Evolutionary conservation across 2,888 invertebrate genomes (phyloP).

Genomic region (Villa cingulata): DNA sequence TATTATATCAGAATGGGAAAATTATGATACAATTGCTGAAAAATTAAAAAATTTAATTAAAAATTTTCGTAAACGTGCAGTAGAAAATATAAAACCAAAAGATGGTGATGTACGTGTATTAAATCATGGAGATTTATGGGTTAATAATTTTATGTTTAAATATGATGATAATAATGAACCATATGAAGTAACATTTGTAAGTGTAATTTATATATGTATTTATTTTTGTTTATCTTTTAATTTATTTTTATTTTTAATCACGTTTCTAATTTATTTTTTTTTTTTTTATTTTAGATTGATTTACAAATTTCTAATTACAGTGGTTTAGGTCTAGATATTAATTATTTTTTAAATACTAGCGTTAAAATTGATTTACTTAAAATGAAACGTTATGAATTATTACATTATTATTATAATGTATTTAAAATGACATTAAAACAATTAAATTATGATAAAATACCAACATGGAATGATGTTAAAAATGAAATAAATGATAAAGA

Average conservation of each 20-base stretch:
- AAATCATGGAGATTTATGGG: constrained; percentile 41
- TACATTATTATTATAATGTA: constrained; percentile 11
- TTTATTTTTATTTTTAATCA: background rate
- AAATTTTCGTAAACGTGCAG: constrained; percentile 1
- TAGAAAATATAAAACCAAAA: background rate
- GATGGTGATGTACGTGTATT: constrained; percentile 24
- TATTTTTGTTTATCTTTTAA: background rate
- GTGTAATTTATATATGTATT: constrained; percentile 16
- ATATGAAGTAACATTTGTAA: constrained; percentile 36
- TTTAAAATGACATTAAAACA: constrained; percentile 16
- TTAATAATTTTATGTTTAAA: constrained; percentile 39
- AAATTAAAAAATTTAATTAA: constrained; percentile 8
- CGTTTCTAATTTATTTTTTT: background rate
- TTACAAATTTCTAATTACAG: constrained; percentile 14
- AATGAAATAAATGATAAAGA: constrained; percentile 14
- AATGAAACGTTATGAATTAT: constrained; percentile 10
- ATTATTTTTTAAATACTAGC: constrained; percentile 17
- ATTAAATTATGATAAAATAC: constrained; percentile 12
- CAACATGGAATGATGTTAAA: constrained; percentile 12
- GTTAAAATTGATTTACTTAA: constrained; percentile 10
- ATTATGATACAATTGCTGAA: constrained; percentile 11
- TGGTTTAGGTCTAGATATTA: constrained; percentile 15
- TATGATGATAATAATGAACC: constrained; percentile 32
- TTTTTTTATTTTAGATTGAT: constrained; percentile 13
- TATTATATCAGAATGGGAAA: constrained; percentile 12